phyloP scores from a whole-genome alignment of 2,113 vertebrate genomes.

The Eptesicus fuscus region DNA sequence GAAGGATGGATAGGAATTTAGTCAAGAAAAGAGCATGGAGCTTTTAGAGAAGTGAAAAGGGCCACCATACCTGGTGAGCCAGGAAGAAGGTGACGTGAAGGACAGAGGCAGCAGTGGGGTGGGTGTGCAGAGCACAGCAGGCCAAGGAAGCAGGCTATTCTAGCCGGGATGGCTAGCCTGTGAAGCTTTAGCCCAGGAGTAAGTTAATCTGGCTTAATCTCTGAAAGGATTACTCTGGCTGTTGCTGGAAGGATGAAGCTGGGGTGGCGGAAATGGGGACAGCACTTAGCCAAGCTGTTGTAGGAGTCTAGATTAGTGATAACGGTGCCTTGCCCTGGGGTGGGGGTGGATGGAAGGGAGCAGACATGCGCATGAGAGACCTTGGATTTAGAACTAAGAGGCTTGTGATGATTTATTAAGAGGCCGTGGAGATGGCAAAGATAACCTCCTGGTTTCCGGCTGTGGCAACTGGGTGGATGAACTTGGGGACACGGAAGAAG shows the following conservation, averaged over 20 bases:
- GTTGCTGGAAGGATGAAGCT: not conserved
- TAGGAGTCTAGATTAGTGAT: not conserved
- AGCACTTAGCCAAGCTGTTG: not conserved
- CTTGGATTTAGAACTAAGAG: not conserved
- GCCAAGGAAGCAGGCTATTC: not conserved
- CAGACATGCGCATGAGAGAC: not conserved
- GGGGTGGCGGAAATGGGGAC: not conserved
- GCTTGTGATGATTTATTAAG: not conserved
- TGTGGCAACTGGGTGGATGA: not conserved
- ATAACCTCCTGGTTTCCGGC: not conserved
- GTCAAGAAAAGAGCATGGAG: not conserved
- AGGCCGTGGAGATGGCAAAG: not conserved
- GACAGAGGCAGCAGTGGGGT: not conserved
- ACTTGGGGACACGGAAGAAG: not conserved
- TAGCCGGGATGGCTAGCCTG: too few relatives aligned
- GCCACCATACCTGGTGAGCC: not conserved
- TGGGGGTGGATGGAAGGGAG: not conserved
- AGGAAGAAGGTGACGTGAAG: not conserved
- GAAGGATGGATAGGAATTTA: not conserved
- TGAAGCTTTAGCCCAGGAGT: not conserved
- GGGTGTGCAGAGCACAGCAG: accelerated
- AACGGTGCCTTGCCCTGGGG: accelerated
- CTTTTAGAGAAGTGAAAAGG: not conserved
- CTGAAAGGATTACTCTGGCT: not conserved
- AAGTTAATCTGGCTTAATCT: not conserved